phyloP scores from a whole-genome alignment of 2,888 invertebrate species.

The Hemaris fuciformis region DNA sequence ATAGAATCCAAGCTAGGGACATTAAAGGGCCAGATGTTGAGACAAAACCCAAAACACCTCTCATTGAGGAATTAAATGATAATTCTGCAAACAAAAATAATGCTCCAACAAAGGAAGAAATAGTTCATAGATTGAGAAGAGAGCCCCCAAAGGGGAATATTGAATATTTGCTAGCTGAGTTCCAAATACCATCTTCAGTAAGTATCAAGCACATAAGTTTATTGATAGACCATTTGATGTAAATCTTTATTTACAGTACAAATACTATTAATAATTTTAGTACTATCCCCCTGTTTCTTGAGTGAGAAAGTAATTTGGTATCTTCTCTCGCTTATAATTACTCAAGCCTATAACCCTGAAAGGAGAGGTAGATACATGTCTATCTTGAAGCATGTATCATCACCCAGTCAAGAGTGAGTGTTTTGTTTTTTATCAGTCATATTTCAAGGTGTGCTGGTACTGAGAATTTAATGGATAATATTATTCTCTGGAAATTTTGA shows the following conservation, averaged over 20 bases:
- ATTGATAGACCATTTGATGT: not conserved
- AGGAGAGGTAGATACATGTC: too few species aligned
- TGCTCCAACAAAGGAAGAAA: slow-evolving; percentile 54
- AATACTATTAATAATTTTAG: too few species aligned
- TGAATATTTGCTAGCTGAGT: slow-evolving; percentile 81
- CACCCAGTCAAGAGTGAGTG: too few species aligned
- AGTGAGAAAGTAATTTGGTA: too few species aligned
- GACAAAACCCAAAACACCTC: slow-evolving; percentile 55
- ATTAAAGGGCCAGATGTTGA: slow-evolving; percentile 69
- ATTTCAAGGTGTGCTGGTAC: too few species aligned
- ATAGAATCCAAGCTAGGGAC: slow-evolving; percentile 87
- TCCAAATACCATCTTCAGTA: slow-evolving; percentile 82
- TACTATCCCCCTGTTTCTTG: too few species aligned
- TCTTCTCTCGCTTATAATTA: too few species aligned
- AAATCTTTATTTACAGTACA: not conserved
- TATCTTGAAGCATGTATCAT: too few species aligned
- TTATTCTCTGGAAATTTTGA: too few species aligned
- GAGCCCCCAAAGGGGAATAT: slow-evolving; percentile 80
- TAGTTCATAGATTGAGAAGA: slow-evolving; percentile 82
- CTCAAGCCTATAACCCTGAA: too few species aligned
- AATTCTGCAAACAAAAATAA: slow-evolving; percentile 32
- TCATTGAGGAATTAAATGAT: slow-evolving; percentile 83
- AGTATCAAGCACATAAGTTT: slow-evolving; percentile 36
- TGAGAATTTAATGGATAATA: too few species aligned
- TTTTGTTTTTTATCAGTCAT: too few species aligned